phyloP scores from a whole-genome alignment of 2,797 vertebrate species.

The Acipenser ruthenus region DNA sequence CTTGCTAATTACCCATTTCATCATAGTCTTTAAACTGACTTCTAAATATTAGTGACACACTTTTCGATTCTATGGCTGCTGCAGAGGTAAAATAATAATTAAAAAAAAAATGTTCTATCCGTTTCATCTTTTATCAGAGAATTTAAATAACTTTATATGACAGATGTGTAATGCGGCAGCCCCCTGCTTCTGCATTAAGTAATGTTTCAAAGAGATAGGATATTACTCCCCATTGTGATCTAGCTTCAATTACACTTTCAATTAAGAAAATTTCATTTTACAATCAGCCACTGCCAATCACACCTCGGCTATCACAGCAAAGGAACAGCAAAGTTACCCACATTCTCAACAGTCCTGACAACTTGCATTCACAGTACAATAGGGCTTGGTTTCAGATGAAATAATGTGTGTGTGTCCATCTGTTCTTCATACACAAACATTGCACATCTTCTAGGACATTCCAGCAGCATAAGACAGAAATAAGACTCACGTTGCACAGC shows the following conservation, averaged over 20 bases:
- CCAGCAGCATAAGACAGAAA: too few relatives aligned
- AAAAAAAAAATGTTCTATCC: constrained; percentile 37
- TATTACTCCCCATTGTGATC: constrained; percentile 40
- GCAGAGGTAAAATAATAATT: neutral
- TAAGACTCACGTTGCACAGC: too few relatives aligned
- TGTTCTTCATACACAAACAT: too few relatives aligned
- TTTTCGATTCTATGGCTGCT: neutral
- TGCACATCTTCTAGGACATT: too few relatives aligned
- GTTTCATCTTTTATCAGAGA: constrained; percentile 42
- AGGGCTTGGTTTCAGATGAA: too few relatives aligned
- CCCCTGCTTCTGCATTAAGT: constrained; percentile 40
- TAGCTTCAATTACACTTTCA: constrained; percentile 42
- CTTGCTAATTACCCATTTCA: constrained; percentile 30
- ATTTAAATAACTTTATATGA: constrained; percentile 50
- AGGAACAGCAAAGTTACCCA: neutral
- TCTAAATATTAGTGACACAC: neutral
- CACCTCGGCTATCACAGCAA: neutral
- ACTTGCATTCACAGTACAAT: too few relatives aligned
- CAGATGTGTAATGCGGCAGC: constrained; percentile 38
- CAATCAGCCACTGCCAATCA: constrained; percentile 28
- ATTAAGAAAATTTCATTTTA: constrained; percentile 41
- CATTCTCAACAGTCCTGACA: neutral
- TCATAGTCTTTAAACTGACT: constrained; percentile 22
- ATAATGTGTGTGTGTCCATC: too few relatives aligned
- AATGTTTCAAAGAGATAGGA: constrained; percentile 40